Conservation (phyloP, 2,797 vertebrate genomes). For the Ptychobarbus kaznakovi region DNA sequence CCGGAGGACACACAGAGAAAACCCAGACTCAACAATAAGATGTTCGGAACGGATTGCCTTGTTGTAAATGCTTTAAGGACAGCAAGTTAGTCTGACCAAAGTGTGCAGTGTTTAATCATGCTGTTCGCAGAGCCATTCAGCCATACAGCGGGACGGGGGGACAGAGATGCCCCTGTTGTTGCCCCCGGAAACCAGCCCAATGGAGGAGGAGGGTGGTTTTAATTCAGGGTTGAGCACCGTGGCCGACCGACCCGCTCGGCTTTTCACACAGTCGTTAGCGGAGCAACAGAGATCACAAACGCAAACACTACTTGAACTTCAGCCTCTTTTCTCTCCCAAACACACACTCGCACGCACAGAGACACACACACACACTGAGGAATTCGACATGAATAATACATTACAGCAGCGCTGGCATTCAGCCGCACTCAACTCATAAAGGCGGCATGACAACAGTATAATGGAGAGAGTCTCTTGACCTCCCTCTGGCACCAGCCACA, state of each 20-base stretch:
- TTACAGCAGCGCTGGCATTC: conserved; percentile 75
- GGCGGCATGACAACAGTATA: conserved; percentile 81
- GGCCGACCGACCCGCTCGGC: conserved; percentile 41
- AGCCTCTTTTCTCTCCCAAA: conserved; percentile 44
- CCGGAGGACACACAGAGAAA: conserved; percentile 22
- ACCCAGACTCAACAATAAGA: conserved; percentile 35
- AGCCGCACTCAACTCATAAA: conserved; percentile 74
- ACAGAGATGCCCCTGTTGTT: conserved; percentile 50
- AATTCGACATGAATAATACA: conserved; percentile 84
- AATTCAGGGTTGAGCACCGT: conserved; percentile 64
- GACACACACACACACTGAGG: conserved; percentile 64
- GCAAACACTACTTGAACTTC: conserved; percentile 65
- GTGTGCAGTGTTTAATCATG: conserved; percentile 26
- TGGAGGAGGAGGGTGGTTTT: conserved; percentile 63
- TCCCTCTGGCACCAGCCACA: conserved; percentile 72
- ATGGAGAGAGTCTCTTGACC: conserved; percentile 83
- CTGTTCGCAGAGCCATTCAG: conserved; percentile 27
- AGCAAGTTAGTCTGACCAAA: conserved; percentile 1
- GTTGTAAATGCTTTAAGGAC: not conserved
- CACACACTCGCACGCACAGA: conserved; percentile 64
- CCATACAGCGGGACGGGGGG: conserved; percentile 12
- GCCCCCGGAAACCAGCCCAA: conserved; percentile 63
- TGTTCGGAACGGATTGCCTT: not conserved
- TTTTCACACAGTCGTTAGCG: conserved; percentile 61
- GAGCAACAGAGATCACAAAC: conserved; percentile 55